Evolutionary conservation across 2,888 invertebrate species (phyloP).

Genomic region (Stramonita haemastoma): DNA sequence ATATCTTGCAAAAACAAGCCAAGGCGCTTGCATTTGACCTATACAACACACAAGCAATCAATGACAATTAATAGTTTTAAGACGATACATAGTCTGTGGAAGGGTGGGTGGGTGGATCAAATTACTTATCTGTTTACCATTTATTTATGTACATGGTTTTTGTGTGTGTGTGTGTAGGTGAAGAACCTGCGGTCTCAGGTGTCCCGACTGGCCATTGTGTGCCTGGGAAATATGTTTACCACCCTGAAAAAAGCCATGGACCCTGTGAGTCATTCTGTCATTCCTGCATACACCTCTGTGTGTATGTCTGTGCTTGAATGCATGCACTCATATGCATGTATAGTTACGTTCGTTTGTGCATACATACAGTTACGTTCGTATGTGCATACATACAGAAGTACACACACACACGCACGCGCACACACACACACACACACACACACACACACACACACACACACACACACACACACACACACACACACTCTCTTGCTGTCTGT

Average conservation of each 20-base stretch:
- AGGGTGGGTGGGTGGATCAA: too few relatives aligned
- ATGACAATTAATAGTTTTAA: too few relatives aligned
- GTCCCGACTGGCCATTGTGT: constrained; percentile 90
- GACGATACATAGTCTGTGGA: too few relatives aligned
- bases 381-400: not conserved
- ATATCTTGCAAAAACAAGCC: too few relatives aligned
- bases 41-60: too few relatives aligned
- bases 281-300: too few relatives aligned
- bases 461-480: constrained; percentile 25
- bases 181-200: constrained; percentile 92
- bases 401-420: too few relatives aligned
- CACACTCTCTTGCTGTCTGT: not conserved
- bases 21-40: too few relatives aligned
- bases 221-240: constrained; percentile 88
- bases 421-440: not conserved
- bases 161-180: constrained; percentile 80
- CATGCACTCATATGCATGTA: constrained; percentile 7
- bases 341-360: not conserved
- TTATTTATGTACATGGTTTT: not conserved
- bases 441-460: constrained; percentile 1
- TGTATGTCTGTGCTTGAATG: too few relatives aligned
- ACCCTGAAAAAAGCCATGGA: constrained; percentile 80
- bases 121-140: too few relatives aligned
- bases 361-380: not conserved
- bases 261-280: constrained; percentile 79